A percentile compares a stretch with the other conserved stretches of the same genome.
These are phyloP conservation scores for Lasioglossum oenotherae DNA, from an alignment of 2,888 invertebrate genomes.

Conservation along the genomic window DNA sequence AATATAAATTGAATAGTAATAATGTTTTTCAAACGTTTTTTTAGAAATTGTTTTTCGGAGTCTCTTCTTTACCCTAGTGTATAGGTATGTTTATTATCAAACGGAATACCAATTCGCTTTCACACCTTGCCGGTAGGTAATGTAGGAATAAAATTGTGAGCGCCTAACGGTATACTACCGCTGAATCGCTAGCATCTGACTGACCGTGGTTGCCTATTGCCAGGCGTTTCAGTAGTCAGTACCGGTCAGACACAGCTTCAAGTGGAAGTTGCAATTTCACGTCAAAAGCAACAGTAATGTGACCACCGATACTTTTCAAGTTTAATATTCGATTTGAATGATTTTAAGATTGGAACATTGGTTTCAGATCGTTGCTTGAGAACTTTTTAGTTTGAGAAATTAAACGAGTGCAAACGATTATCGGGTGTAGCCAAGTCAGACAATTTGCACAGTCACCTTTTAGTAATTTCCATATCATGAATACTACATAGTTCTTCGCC, in stretches of 20 bases:
- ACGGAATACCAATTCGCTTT: not conserved
- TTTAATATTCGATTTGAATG: not conserved
- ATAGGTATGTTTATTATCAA: not conserved
- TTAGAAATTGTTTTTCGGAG: not conserved
- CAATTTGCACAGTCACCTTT: not conserved
- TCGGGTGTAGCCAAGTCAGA: not conserved
- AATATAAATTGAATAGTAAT: not conserved
- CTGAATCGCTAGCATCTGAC: not conserved
- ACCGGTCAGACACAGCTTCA: not conserved
- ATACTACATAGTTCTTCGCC: not conserved
- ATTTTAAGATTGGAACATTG: not conserved
- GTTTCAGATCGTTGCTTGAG: not conserved
- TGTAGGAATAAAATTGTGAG: not conserved
- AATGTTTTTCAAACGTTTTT: not conserved
- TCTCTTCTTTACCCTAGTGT: not conserved
- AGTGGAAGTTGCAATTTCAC: not conserved
- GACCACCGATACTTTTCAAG: not conserved
- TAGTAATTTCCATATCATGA: not conserved
- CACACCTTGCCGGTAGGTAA: not conserved
- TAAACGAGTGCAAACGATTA: not conserved
- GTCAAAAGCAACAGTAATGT: not conserved
- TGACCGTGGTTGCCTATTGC: not conserved
- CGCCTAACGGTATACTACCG: not conserved
- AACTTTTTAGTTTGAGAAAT: not conserved
- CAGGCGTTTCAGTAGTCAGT: not conserved